These are phyloP conservation scores for Tribolium castaneum DNA, from an alignment of 1,140 invertebrate species.

Conservation along the genomic window DNA sequence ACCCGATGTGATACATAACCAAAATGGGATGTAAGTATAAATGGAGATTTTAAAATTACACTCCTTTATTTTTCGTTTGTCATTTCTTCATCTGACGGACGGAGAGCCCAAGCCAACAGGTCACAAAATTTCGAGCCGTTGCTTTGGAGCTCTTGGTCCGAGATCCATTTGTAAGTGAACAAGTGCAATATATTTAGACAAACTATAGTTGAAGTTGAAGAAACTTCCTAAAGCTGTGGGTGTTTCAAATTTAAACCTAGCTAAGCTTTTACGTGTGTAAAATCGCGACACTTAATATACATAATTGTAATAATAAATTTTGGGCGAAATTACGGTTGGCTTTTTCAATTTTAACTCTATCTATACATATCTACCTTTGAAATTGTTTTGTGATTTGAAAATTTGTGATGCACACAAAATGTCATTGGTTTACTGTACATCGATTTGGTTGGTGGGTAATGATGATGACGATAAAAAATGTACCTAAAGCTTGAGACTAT, in stretches of 20 bases:
- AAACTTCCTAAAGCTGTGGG: not conserved
- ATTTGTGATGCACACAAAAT: conserved; percentile 21
- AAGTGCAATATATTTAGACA: conserved; percentile 9
- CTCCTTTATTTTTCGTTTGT: conserved; percentile 10
- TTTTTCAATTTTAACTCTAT: not conserved
- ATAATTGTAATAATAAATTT: conserved; percentile 27
- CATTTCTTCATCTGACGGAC: not conserved
- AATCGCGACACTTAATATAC: conserved; percentile 3
- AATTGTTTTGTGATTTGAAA: conserved; percentile 30
- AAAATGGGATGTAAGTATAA: conserved; percentile 37
- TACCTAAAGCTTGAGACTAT: conserved; percentile 21
- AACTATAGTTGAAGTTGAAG: not conserved
- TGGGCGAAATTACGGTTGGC: not conserved
- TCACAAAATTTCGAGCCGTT: not conserved
- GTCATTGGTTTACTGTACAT: not conserved
- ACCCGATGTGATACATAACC: conserved; percentile 59
- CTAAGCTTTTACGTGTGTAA: not conserved
- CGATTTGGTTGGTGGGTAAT: not conserved
- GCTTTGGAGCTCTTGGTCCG: not conserved
- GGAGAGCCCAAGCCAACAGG: too few species aligned
- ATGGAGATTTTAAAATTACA: conserved; percentile 30
- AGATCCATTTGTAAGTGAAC: not conserved
- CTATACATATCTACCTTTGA: conserved; percentile 16
- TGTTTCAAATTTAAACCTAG: not conserved
- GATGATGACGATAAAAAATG: not conserved